phyloP scores from a whole-genome alignment of 2,888 invertebrate species.

The Melanostoma mellinum region DNA sequence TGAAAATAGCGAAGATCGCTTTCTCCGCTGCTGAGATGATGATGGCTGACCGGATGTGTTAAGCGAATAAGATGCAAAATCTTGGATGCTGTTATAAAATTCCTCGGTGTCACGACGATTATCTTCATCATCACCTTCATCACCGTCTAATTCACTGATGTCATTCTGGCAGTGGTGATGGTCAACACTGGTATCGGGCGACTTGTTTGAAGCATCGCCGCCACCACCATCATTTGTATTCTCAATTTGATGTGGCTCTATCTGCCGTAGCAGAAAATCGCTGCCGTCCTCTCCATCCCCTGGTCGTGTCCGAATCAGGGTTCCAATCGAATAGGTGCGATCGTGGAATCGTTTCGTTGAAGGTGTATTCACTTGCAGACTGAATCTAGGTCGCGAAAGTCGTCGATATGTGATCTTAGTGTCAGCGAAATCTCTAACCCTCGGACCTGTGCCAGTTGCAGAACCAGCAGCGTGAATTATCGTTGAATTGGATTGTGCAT shows the following conservation, averaged over 20 bases:
- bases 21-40: conserved; percentile 76
- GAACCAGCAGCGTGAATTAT: conserved; percentile 39
- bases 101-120: conserved; percentile 80
- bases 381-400: conserved; percentile 64
- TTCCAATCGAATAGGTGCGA: conserved; percentile 55
- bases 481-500: conserved; percentile 44
- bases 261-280: conserved; percentile 47
- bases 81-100: conserved; percentile 80
- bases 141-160: conserved; percentile 60
- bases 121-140: conserved; percentile 75
- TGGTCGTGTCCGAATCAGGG: conserved; percentile 47
- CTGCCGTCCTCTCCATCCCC: conserved; percentile 32
- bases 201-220: conserved; percentile 16
- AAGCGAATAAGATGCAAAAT: conserved; percentile 68
- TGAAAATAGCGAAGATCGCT: conserved; percentile 80
- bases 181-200: conserved; percentile 36
- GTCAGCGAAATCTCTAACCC: conserved; percentile 19
- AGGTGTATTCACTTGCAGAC: conserved; percentile 50
- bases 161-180: conserved; percentile 39
- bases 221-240: conserved; percentile 32
- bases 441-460: conserved; percentile 15
- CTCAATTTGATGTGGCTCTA: conserved; percentile 24
- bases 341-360: conserved; percentile 56
- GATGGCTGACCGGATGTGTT: conserved; percentile 69
- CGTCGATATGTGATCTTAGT: conserved; percentile 40